Base-by-base conservation (phyloP, 2,113 vertebrate species). In the Siniperca chuatsi region DNA sequence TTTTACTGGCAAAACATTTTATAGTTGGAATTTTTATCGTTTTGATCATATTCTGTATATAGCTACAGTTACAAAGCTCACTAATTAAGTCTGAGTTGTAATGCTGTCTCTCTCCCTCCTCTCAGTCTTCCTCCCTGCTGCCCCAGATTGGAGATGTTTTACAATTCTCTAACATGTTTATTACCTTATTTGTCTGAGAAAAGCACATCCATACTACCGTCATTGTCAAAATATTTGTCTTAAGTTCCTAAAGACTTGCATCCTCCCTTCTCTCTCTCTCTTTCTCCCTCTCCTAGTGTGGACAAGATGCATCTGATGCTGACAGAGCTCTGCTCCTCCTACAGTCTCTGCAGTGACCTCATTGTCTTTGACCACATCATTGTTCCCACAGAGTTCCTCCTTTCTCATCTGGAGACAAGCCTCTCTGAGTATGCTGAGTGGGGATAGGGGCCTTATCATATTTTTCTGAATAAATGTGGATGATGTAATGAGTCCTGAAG, bases 281-380 rank as follows among this genome's bases (percentile, higher is more conserved):
- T 88, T 1, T 79, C 54, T 75, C 67, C 23, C 48, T 54, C 6
- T 58, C 33, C 25, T 67, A 99, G 98, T 86, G 90, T 98, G 96
- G 98, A 99, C 94, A 99, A 98, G 89, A 91, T 98, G 72, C 98
- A 99, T 84, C 71, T 96, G 90, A 93, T 76, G 21, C 93, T 99
- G 91, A 94, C 96, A 0, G 98, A 99, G 91, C 82, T 99, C 70
- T 96, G 96, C 52, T 90, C 96, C 81, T 94, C 96, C 82, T 95
- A 97, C 94, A 96, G 94, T 90, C 93, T 97, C 1, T 94, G 94
- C 8, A 73, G 65, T 23, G 97, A 91, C 64, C 94, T 99, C 72
- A 83, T 82, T 0, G 94, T 98, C 18, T 98, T 96, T 1, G 93
- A 96, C 69, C 97, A 99, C 90, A 93, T 92, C 13, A 73, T 99